Percentiles rank a stretch among this genome's conserved stretches.
These are phyloP conservation scores for Poliocrania exsul DNA, from an alignment of 2,797 vertebrate genomes.

Conservation along the genomic window DNA sequence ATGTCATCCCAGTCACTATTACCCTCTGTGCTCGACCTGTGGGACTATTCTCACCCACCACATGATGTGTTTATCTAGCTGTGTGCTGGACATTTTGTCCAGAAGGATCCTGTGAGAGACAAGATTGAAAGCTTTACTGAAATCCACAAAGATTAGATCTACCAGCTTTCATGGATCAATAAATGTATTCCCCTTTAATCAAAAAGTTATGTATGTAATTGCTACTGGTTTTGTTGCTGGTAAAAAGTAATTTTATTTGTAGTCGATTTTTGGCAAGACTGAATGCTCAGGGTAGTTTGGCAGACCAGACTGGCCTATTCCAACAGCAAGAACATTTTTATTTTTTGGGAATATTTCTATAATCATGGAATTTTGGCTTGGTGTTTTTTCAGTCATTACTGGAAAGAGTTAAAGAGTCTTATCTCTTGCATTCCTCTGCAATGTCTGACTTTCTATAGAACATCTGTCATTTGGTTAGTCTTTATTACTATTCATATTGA, in stretches of 20 bases:
- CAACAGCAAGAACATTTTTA: neutral
- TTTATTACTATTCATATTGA: constrained; percentile 66
- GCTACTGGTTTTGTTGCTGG: neutral
- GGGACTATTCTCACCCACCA: neutral
- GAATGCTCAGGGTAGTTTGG: neutral
- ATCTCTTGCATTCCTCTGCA: constrained; percentile 22
- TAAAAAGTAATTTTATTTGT: neutral
- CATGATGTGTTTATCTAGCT: neutral
- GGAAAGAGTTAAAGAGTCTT: constrained; percentile 51
- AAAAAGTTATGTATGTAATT: neutral
- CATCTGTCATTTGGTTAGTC: constrained; percentile 62
- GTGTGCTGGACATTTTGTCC: neutral
- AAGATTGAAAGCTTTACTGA: neutral
- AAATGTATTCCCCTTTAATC: neutral
- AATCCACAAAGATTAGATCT: neutral
- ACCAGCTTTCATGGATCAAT: neutral
- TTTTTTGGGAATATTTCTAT: neutral
- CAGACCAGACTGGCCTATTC: neutral
- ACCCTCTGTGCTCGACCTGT: neutral
- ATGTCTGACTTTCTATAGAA: constrained; percentile 39
- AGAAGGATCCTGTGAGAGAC: neutral
- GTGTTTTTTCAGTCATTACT: neutral
- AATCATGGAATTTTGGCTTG: neutral
- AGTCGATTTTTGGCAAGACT: neutral
- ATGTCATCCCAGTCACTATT: neutral